These are phyloP conservation scores for Gallinago undulata DNA, from an alignment of 2,113 vertebrate genomes.

Conservation along the genomic window DNA sequence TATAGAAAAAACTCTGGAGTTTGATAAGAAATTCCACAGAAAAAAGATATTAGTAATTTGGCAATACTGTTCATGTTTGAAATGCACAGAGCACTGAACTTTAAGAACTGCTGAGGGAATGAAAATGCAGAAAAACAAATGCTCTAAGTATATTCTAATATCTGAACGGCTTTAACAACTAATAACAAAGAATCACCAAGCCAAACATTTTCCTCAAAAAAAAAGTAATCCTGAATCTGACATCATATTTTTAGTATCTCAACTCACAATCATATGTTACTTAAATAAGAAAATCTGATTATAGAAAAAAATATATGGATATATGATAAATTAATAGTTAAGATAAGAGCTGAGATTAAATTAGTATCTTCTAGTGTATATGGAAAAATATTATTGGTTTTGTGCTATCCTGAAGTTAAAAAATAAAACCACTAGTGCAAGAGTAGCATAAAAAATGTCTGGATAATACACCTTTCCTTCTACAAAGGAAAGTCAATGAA, in stretches of 20 bases:
- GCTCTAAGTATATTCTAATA: background rate
- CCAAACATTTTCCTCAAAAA: background rate
- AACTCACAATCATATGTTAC: background rate
- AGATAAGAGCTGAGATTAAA: background rate
- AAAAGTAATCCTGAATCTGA: background rate
- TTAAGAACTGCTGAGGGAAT: background rate
- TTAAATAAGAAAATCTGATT: background rate
- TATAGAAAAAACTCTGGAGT: background rate
- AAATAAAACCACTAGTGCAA: background rate
- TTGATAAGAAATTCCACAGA: background rate
- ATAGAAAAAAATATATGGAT: background rate
- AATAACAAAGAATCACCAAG: background rate
- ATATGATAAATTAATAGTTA: background rate
- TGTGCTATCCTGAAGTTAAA: background rate
- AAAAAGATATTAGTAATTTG: background rate
- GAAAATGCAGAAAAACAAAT: background rate
- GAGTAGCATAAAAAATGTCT: background rate
- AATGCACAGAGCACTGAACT: background rate
- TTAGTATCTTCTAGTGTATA: background rate
- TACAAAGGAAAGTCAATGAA: background rate
- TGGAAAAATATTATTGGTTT: background rate
- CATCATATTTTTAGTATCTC: background rate
- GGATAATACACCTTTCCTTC: background rate
- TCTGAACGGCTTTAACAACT: background rate
- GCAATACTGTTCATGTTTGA: background rate